phyloP scores from a whole-genome alignment of 1,140 invertebrate genomes.

The Laodelphax striatellus region DNA sequence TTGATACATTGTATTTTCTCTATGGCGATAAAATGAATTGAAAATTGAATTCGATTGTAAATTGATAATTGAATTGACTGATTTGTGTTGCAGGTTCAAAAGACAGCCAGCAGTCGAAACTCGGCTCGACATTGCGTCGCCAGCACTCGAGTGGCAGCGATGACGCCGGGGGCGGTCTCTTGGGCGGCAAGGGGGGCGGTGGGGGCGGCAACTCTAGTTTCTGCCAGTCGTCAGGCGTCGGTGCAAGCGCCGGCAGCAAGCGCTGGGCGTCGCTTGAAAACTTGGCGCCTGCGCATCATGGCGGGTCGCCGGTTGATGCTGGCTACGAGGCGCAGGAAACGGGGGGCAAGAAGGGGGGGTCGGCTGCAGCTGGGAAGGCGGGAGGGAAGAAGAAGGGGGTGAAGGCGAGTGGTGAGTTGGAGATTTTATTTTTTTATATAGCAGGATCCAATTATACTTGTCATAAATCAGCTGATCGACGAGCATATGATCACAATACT shows the following conservation, averaged over 20 bases:
- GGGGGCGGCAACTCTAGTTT: neutral
- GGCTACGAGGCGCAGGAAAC: neutral
- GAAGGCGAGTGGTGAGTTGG: too few relatives aligned
- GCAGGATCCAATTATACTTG: too few relatives aligned
- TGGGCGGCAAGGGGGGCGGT: conserved; percentile 4
- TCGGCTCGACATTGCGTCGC: conserved; percentile 28
- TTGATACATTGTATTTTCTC: too few relatives aligned
- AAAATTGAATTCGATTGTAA: too few relatives aligned
- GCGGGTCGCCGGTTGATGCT: neutral
- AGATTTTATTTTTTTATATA: too few relatives aligned
- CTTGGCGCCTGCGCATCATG: neutral
- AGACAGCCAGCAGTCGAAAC: too few relatives aligned
- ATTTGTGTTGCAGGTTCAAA: too few relatives aligned
- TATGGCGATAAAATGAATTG: too few relatives aligned
- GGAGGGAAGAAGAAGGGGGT: neutral
- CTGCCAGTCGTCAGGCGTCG: too few relatives aligned
- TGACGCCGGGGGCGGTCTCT: conserved; percentile 27
- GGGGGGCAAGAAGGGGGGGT: neutral
- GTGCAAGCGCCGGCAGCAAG: neutral
- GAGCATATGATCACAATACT: too few relatives aligned
- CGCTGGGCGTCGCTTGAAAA: conserved; percentile 3
- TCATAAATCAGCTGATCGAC: too few relatives aligned
- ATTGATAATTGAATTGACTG: too few relatives aligned
- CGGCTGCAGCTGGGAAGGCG: conserved; percentile 1
- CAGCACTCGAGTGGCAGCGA: conserved; percentile 41